Base-by-base conservation (phyloP, 1,140 invertebrate genomes). In the Scaptomyza hsui region DNA sequence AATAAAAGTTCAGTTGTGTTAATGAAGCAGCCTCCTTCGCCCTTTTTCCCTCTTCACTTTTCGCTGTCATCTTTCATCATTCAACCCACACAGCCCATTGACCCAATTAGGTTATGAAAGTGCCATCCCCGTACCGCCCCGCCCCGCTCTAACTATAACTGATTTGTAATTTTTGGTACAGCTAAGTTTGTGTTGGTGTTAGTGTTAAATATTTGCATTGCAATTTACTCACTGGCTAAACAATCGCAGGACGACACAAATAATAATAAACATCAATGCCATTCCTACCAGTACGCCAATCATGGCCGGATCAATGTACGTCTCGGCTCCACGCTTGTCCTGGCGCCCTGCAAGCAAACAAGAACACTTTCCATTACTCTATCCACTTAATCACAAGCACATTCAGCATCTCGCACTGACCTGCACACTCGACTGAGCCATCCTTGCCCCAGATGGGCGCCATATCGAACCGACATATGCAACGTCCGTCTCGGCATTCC, bases 181-280 rank as follows among this genome's bases (percentile, higher is more conserved):
- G 32, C 12, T 35, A 3, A 35, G 32, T 10, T 35, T 37, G 16
- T 53, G 64, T 35, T 48, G 41, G 55, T 59, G 37, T 37, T 42
- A 57, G 61, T 76, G 69, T 57, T 57, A 65, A 65, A 86, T 85
- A 81, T 85, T 82, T 88, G 82, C 82, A 78, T 72, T 88, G 78
- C 75, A 89, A 88, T 86, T 80, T 81, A 93, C 94, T 94, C 94
- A 97, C 97, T 95, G 97, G 95, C 96, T 97, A 92, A 98, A 98
- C 75, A 98, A 93, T 90, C 96, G 94, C 57, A 98, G 94, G 39
- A 98, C 97, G 71, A 98, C 95, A 92, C 97, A 98, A 89, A 98
- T 97, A 91, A 97, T 97, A 91, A 98, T 94, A 92, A 98, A 98
- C 97, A 98, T 98, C 51, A 98, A 93, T 61, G 95, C 96, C 95